Conservation (phyloP, 2,797 vertebrate species). For the Fistularia tabacaria region DNA sequence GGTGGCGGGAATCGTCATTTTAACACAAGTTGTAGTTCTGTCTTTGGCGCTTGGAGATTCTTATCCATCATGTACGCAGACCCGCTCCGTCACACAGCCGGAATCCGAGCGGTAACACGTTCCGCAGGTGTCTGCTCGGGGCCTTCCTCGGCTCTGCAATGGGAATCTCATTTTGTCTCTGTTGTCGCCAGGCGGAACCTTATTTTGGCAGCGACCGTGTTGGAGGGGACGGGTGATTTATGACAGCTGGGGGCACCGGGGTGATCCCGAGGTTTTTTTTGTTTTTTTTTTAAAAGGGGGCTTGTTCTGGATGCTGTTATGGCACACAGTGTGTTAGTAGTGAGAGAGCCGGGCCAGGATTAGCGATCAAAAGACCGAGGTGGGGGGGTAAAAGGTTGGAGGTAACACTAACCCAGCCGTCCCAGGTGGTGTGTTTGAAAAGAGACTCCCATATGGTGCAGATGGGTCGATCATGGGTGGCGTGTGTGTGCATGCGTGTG, state of each 20-base stretch:
- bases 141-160: slow-evolving; percentile 57
- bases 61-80: too few relatives aligned
- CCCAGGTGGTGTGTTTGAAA: slow-evolving; percentile 71
- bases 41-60: too few relatives aligned
- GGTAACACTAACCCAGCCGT: slow-evolving; percentile 61
- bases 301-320: slow-evolving; percentile 61
- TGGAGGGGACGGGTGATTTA: slow-evolving; percentile 67
- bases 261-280: slow-evolving; percentile 32
- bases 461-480: slow-evolving; percentile 38
- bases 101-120: background rate
- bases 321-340: slow-evolving; percentile 43
- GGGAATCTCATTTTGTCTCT: slow-evolving; percentile 63
- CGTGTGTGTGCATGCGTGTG: slow-evolving; percentile 30
- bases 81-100: background rate
- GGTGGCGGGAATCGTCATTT: too few relatives aligned
- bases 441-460: slow-evolving; percentile 56
- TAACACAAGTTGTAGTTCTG: too few relatives aligned
- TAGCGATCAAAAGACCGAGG: slow-evolving; percentile 70
- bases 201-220: slow-evolving; percentile 55
- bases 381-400: slow-evolving; percentile 13
- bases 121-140: slow-evolving; percentile 23
- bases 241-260: slow-evolving; percentile 9
- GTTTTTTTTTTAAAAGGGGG: slow-evolving; percentile 7
- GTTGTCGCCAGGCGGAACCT: slow-evolving; percentile 56
- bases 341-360: slow-evolving; percentile 52